Base-by-base conservation (phyloP, 2,888 invertebrate species). In the Volucella zonaria region DNA sequence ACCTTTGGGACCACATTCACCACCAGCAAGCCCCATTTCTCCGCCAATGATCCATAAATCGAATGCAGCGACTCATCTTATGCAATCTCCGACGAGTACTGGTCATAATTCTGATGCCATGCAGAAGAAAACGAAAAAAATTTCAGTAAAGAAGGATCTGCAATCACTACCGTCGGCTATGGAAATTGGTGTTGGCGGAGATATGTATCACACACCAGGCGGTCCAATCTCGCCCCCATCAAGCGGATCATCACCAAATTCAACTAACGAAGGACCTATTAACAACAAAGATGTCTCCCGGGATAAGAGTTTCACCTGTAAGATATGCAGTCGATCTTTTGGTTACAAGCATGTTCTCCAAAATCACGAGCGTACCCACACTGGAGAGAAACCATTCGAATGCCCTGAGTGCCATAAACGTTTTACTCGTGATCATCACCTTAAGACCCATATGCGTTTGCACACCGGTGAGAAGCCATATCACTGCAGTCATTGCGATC, bases 401-500 rank as follows among this genome's bases (percentile, higher is more conserved):
- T 98, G 98, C 89, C 95, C 95, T 42, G 96, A 97, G 91, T 98
- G 98, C 90, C 96, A 97, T 90, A 98, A 98, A 91, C 94, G 97
- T 87, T 98, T 98, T 92, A 98, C 97, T 1, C 94, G 98, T 64
- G 98, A 98, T 90, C 98, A 98, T 89, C 98, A 98, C 89, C 93
- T 98, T 68, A 98, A 98, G 92, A 98, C 98, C 0, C 98, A 98
- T 92, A 96, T 98, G 94, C 94, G 98, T 38, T 93, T 98, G 82
- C 98, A 98, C 91, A 98, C 98, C 1, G 98, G 98, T 0, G 98
- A 98, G 91, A 96, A 97, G 89, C 98, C 98, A 0, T 98, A 97
- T 92, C 96, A 96, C 89, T 98, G 98, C 92, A 95, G 95, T 68
- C 97, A 97, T 91, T 98, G 98, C 92, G 97, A 97, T 87, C 94